Evolutionary conservation across 2,888 invertebrate species (phyloP), one percentile per base, ranked within the genome.

Genomic region (Lasius fuliginosus): DNA sequence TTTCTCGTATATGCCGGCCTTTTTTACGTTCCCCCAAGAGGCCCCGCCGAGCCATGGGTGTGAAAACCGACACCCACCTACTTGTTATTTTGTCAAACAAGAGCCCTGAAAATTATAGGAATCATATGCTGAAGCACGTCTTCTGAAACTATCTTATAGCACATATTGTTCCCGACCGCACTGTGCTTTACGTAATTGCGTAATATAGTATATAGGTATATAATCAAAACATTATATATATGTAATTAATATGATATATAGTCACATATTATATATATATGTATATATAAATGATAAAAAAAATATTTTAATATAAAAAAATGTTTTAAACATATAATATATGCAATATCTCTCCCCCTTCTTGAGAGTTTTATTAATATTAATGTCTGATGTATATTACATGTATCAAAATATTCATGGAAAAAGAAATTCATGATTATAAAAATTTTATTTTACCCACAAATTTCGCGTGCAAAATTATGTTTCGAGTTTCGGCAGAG

Each of bases 41-140:
- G 91, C 92, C 94, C 94, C 93, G 94, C 84, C 91, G 94, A 87
- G 94, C 91, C 90, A 88, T 92, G 94, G 94, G 94, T 94, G 94
- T 94, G 94, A 94, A 94, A 94, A 94, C 94, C 92, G 93, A 94
- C 94, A 94, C 94, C 94, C 94, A 92, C 94, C 94, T 92, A 93
- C 94, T 94, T 94, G 94, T 94, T 94, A 94, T 94, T 94, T 94
- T 94, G 94, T 94, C 94, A 90, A 90, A 90, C 88, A 89, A 86
- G 84, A 90, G 87, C 85, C 86, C 86, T 91, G 88, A 89, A 93
- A 92, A 93, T 93, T 93, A 93, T 93, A 93, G 93, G 92, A 93
- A 93, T 93, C 93, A 92, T 88, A 88, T 87, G 69, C 84, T 82
- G 85, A 65, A 85, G 76, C 69, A 68, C 58, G 60, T 73, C 81